Conservation (phyloP, 1,140 invertebrate species). For the Rhopalosiphum padi region DNA sequence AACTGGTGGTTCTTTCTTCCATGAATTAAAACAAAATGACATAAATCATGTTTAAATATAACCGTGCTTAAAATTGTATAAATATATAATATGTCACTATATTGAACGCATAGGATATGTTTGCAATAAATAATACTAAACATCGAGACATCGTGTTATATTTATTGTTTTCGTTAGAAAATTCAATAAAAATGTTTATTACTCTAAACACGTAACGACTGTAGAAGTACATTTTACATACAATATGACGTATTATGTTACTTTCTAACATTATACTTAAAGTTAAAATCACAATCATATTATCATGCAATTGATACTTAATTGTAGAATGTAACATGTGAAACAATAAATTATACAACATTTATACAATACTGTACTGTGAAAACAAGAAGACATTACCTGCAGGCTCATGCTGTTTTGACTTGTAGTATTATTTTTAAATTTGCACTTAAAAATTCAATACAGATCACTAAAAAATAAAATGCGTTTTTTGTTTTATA, state of each 20-base stretch:
- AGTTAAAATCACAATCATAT: background rate
- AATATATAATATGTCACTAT: background rate
- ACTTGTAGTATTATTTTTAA: too few species aligned
- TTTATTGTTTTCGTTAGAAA: constrained; percentile 11
- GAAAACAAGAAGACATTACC: too few species aligned
- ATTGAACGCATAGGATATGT: background rate
- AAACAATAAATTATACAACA: too few species aligned
- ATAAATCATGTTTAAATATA: background rate
- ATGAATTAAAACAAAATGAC: background rate
- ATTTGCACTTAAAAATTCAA: too few species aligned
- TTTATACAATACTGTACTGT: too few species aligned
- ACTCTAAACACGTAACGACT: background rate
- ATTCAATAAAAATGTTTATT: background rate
- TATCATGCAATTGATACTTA: background rate
- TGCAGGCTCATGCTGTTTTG: too few species aligned
- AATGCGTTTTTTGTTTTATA: too few species aligned
- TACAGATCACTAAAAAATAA: too few species aligned
- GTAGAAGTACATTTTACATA: background rate
- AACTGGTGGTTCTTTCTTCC: background rate
- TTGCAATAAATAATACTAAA: background rate
- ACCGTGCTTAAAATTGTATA: background rate
- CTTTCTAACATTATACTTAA: background rate
- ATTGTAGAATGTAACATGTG: background rate
- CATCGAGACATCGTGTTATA: background rate
- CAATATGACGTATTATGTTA: background rate